Evolutionary conservation across 2,113 vertebrate genomes (phyloP).

Genomic region (Stigmatopora nigra): DNA sequence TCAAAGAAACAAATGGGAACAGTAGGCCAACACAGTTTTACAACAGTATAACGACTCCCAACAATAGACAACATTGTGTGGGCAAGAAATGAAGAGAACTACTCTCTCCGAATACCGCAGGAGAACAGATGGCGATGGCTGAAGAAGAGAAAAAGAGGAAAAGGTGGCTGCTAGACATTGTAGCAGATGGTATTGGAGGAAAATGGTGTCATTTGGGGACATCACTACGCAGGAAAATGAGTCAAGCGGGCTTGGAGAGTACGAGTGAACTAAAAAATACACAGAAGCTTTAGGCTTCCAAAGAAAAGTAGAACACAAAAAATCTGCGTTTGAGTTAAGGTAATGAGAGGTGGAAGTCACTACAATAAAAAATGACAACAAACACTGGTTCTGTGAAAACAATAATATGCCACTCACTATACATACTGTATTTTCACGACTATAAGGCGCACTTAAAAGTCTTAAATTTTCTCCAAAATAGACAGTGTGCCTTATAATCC

Average conservation of each 20-base stretch:
- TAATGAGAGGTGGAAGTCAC: slow-evolving; percentile 30
- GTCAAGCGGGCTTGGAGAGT: slow-evolving; percentile 24
- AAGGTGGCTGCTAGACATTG: slow-evolving; percentile 12
- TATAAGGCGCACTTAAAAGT: too few species aligned
- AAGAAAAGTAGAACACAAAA: slow-evolving; percentile 37
- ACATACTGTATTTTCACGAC: too few species aligned
- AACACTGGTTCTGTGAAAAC: background rate
- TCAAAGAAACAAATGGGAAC: background rate
- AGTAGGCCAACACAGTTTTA: background rate
- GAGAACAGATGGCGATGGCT: slow-evolving; percentile 39
- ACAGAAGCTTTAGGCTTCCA: slow-evolving; percentile 40
- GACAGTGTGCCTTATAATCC: too few species aligned
- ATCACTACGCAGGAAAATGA: slow-evolving; percentile 14
- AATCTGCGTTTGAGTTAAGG: slow-evolving; percentile 45
- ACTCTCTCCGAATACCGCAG: background rate
- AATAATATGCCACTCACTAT: too few species aligned
- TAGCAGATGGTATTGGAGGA: slow-evolving; percentile 40
- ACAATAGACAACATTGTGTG: background rate
- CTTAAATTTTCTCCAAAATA: too few species aligned
- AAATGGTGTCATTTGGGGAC: slow-evolving; percentile 45
- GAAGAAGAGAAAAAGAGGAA: slow-evolving; percentile 27
- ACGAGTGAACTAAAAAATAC: slow-evolving; percentile 40
- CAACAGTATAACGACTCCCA: background rate
- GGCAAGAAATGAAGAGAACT: slow-evolving; percentile 6
- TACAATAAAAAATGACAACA: background rate